Base-by-base conservation (phyloP, 2,113 vertebrate species). In the Mellivora capensis region DNA sequence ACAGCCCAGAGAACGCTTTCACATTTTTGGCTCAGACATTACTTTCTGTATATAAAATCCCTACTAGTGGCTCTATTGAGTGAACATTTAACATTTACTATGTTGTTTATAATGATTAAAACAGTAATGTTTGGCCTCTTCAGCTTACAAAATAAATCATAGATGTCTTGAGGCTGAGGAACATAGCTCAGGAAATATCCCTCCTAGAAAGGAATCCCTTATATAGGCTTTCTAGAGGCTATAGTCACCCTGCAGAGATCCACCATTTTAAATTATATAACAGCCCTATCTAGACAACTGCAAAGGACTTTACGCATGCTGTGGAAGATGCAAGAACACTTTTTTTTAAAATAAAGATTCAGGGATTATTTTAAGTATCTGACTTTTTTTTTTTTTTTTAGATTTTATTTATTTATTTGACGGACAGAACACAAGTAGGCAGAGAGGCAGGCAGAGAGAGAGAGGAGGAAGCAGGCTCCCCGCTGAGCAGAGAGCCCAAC, bases 91-190 rank as follows among this genome's bases (percentile, higher is more conserved):
- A 80, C 96, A 95, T 98, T 98, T 95, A 96, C 67, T 98, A 97
- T 96, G 96, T 96, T 95, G 97, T 98, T 98, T 98, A 98, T 96
- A 98, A 96, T 98, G 88, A 76, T 90, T 98, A 94, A 96, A 98
- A 96, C 96, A 96, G 97, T 98, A 97, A 96, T 97, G 94, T 96
- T 96, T 96, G 97, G 97, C 92, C 95, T 90, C n/a, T 31, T 84
- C 95, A 72, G 91, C 96, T 96, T 96, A 97, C 93, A 97, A 94
- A 98, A 98, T 98, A 97, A 98, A 97, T 97, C 98, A 67, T 2
- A 82, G 25, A 39, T 90, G 98, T 96, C 92, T 87, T 94, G 88
- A 97, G 97, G 95, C 52, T 84, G 37, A 96, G 77, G 95, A 98
- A 93, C 84, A 87, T 20, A 31, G 96, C 84, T 96, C 59, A 96